Evolutionary conservation across 1,140 invertebrate genomes (phyloP).

Genomic region (Xylocopa sonorina): DNA sequence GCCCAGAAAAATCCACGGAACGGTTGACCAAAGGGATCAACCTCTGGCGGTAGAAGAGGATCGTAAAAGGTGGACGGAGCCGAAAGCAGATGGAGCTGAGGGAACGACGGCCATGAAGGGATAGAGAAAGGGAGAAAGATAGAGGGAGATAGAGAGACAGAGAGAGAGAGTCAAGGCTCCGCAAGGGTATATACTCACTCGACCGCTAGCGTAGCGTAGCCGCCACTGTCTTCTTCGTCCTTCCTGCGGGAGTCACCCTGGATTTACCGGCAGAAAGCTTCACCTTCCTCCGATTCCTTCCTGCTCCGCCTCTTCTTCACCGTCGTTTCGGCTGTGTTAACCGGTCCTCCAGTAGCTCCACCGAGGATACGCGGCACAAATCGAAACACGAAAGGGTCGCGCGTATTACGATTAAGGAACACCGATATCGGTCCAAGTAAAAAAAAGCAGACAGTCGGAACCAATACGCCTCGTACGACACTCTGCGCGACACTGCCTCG

Average conservation of each 20-base stretch:
- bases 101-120: neutral
- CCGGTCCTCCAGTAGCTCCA: neutral
- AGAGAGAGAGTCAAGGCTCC: slow-evolving; percentile 7
- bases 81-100: slow-evolving; percentile 18
- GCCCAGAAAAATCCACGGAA: slow-evolving; percentile 25
- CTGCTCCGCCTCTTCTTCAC: neutral
- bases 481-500: slow-evolving; percentile 63
- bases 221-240: slow-evolving; percentile 37
- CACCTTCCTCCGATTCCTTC: neutral
- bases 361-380: slow-evolving; percentile 28
- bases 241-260: neutral
- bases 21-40: neutral
- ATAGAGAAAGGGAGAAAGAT: neutral
- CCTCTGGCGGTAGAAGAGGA: too few species aligned
- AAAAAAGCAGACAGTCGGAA: neutral
- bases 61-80: neutral
- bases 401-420: neutral
- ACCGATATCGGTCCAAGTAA: neutral
- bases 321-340: neutral
- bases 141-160: neutral
- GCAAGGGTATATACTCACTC: slow-evolving; percentile 49
- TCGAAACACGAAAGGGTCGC: slow-evolving; percentile 19
- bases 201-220: slow-evolving; percentile 48
- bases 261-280: neutral
- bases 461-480: slow-evolving; percentile 47